These are phyloP conservation scores for Coptodon rendalli DNA, from an alignment of 2,113 vertebrate genomes.

Conservation along the genomic window DNA sequence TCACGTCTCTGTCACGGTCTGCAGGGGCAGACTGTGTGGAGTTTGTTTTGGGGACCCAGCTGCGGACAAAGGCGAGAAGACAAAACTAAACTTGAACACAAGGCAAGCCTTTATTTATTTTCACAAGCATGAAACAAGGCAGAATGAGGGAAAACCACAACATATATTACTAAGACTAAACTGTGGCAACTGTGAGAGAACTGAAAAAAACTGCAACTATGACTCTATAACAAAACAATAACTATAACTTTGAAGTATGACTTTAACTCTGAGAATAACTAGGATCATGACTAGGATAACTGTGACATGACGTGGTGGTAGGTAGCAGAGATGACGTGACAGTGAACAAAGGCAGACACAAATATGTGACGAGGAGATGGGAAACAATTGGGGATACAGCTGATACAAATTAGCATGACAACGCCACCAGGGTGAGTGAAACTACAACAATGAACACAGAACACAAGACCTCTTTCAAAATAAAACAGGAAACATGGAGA, in stretches of 20 bases:
- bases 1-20: neutral
- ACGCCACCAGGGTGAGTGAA: neutral
- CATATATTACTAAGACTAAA: neutral
- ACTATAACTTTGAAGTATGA: neutral
- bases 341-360: neutral
- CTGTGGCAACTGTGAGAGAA: neutral
- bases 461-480: neutral
- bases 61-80: neutral
- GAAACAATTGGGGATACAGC: neutral
- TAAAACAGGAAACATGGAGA: neutral
- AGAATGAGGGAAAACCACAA: neutral
- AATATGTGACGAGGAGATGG: neutral
- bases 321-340: neutral
- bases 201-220: neutral
- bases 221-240: neutral
- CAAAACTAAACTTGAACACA: neutral
- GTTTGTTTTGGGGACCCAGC: neutral
- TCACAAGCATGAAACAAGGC: neutral
- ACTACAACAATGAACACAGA: neutral
- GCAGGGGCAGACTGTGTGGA: neutral
- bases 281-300: neutral
- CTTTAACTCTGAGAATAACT: neutral
- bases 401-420: neutral
- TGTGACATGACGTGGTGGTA: neutral
- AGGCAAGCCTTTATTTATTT: neutral